phyloP scores from a whole-genome alignment of 2,797 vertebrate species.

The Crocidura indochinensis region DNA sequence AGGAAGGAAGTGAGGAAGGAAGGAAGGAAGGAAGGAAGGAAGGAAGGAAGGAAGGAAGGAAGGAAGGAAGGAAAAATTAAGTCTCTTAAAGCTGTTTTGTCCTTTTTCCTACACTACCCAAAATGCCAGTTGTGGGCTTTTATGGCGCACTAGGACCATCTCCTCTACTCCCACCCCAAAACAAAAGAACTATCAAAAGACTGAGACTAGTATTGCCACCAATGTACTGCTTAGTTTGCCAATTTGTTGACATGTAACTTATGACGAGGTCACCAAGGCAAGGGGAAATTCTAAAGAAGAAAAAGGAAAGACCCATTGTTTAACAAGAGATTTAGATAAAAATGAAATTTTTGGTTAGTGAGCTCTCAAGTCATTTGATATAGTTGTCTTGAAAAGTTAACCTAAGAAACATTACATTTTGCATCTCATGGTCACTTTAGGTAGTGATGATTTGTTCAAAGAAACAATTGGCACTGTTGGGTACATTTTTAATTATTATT shows the following conservation, averaged over 20 bases:
- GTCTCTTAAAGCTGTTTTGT: conserved; percentile 22
- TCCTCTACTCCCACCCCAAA: conserved; percentile 8
- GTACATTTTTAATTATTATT: no score
- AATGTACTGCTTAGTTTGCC: conserved; percentile 53
- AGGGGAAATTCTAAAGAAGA: conserved; percentile 45
- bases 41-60: no score
- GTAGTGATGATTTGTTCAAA: neutral
- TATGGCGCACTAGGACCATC: conserved; percentile 29
- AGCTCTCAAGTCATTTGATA: conserved; percentile 25
- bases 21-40: no score
- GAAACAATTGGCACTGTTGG: conserved; percentile 2
- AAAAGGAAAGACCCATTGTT: neutral
- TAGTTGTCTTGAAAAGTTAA: conserved; percentile 29
- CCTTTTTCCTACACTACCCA: conserved; percentile 50
- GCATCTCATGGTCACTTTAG: neutral
- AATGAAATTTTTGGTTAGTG: conserved; percentile 32
- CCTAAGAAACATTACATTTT: neutral
- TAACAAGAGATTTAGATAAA: conserved; percentile 64
- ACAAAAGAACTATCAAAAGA: neutral
- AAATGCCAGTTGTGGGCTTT: neutral
- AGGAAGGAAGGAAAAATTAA: conserved; percentile 39
- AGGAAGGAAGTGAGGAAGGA: no score
- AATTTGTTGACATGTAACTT: conserved; percentile 37
- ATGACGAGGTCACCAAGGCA: conserved; percentile 56
- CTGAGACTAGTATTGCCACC: neutral